Percentiles rank a stretch among this genome's conserved stretches.
phyloP scores from a whole-genome alignment of 2,888 invertebrate genomes.

The Diaprepes abbreviatus region DNA sequence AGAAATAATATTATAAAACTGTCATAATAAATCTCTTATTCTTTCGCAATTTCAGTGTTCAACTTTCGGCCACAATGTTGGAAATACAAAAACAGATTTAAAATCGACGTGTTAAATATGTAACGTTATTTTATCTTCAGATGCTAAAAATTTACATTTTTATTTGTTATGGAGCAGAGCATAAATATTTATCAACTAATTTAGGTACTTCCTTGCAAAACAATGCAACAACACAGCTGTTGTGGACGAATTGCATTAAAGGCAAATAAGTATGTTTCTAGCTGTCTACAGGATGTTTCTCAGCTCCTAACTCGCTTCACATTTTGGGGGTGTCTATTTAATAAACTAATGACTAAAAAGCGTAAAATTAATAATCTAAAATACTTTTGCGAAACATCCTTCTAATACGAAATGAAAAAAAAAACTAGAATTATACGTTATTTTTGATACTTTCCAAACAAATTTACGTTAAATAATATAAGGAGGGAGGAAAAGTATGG shows the following conservation, averaged over 20 bases:
- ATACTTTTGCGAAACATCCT: neutral
- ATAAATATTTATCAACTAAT: neutral
- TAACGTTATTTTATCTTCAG: neutral
- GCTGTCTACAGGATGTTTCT: conserved; percentile 17
- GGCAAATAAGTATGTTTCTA: conserved; percentile 28
- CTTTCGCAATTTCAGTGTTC: too few relatives aligned
- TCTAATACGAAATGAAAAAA: neutral
- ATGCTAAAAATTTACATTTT: conserved; percentile 6
- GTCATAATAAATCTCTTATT: too few relatives aligned
- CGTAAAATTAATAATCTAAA: neutral
- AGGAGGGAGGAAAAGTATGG: too few relatives aligned
- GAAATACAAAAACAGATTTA: too few relatives aligned
- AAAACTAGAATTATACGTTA: too few relatives aligned
- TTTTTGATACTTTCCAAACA: too few relatives aligned
- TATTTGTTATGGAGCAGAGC: conserved; percentile 6
- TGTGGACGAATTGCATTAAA: conserved; percentile 33
- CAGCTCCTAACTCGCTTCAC: neutral
- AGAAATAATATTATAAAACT: too few relatives aligned
- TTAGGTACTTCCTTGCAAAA: conserved; percentile 23
- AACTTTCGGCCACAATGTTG: too few relatives aligned
- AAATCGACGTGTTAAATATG: too few relatives aligned
- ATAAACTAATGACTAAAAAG: neutral
- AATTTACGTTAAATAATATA: too few relatives aligned
- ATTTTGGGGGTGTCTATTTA: neutral
- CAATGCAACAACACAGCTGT: conserved; percentile 23